A percentile compares a stretch with the other conserved stretches of the same genome.
Conservation (phyloP, 2,797 vertebrate species). For the Mormyrops attenuatus region DNA sequence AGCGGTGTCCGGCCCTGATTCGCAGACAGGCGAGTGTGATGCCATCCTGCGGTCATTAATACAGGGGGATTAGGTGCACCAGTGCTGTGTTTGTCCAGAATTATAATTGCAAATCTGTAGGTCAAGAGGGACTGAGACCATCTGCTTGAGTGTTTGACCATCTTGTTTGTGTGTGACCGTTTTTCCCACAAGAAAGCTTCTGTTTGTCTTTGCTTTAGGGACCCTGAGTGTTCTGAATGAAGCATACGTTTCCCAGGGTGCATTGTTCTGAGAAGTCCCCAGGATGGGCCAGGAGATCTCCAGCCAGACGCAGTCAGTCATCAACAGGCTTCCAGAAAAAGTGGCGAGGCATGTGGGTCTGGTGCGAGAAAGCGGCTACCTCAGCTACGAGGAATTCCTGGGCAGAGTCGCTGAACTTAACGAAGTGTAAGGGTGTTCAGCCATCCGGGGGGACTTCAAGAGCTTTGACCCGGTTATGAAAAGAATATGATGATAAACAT, state of each 20-base stretch:
- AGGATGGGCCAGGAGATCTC: conserved; percentile 92
- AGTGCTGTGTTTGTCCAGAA: not conserved
- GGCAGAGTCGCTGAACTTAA: conserved; percentile 93
- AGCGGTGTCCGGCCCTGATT: not conserved
- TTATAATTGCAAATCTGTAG: not conserved
- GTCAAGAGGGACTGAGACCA: not conserved
- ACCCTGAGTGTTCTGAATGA: not conserved
- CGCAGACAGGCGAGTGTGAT: not conserved
- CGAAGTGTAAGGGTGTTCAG: conserved; percentile 77
- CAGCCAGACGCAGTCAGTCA: conserved; percentile 74
- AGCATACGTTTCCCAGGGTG: not conserved
- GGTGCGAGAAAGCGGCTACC: conserved; percentile 85
- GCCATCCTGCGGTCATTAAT: not conserved
- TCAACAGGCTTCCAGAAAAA: conserved; percentile 90
- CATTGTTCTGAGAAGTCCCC: not conserved
- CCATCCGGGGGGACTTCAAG: not conserved
- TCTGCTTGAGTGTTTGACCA: not conserved
- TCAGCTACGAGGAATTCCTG: conserved; percentile 95
- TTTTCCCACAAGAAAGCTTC: not conserved
- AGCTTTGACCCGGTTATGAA: not conserved
- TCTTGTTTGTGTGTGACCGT: not conserved
- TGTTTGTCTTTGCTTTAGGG: not conserved
- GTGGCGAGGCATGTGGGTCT: conserved; percentile 79
- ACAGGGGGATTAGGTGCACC: not conserved
- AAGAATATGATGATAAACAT: not conserved